phyloP scores from a whole-genome alignment of 2,888 invertebrate species.

The Drosophila gaucha region DNA sequence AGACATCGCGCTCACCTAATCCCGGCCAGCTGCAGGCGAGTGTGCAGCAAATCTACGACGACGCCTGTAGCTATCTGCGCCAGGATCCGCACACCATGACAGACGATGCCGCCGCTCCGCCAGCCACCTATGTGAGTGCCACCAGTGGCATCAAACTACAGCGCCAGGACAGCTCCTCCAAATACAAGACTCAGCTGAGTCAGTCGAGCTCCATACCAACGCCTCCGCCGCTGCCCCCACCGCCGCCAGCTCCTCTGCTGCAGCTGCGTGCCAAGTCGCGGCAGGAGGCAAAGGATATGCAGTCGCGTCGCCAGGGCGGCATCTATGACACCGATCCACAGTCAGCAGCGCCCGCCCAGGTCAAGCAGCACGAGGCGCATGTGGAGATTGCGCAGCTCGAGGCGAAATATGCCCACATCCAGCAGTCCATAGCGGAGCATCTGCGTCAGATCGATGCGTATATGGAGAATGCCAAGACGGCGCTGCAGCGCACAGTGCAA shows the following conservation, averaged over 20 bases:
- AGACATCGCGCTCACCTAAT: conserved; percentile 30
- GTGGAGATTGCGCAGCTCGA: conserved; percentile 78
- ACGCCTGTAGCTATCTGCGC: conserved; percentile 77
- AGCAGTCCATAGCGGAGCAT: conserved; percentile 83
- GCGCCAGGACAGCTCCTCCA: conserved; percentile 45
- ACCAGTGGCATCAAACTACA: conserved; percentile 67
- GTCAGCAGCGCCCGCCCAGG: conserved; percentile 8
- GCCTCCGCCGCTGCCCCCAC: conserved; percentile 48
- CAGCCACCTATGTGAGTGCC: conserved; percentile 61
- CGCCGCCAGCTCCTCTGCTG: conserved; percentile 22
- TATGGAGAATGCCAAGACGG: conserved; percentile 83
- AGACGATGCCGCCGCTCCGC: conserved; percentile 27
- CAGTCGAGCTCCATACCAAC: conserved; percentile 29
- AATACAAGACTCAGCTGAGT: conserved; percentile 5
- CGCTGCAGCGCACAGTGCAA: conserved; percentile 74
- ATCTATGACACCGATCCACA: conserved; percentile 21
- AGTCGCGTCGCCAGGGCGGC: conserved; percentile 55
- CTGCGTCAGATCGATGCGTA: conserved; percentile 83
- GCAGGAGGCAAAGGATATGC: conserved; percentile 26
- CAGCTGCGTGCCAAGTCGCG: conserved; percentile 49
- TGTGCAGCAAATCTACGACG: conserved; percentile 76
- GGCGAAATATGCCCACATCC: conserved; percentile 82
- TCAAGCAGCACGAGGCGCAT: conserved; percentile 63
- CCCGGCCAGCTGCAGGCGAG: conserved; percentile 32
- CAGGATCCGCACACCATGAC: conserved; percentile 71